Base-by-base conservation (phyloP, 2,888 invertebrate genomes). In the Drosophila affinis region DNA sequence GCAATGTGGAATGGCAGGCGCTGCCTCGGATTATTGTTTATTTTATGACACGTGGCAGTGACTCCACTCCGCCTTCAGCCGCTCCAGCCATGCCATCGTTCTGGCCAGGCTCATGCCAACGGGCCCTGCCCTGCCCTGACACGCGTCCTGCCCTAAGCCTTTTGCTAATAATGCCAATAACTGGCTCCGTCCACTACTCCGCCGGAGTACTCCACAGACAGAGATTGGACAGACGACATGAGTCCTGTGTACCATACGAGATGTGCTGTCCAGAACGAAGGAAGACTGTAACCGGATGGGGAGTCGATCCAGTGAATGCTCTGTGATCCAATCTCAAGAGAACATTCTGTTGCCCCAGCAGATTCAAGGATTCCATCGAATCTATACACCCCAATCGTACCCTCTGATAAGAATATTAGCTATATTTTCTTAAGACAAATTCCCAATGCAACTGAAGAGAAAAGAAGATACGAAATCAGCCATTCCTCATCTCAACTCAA, bases 151-250 rank as follows among this genome's bases (percentile, higher is more conserved):
- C 75, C 84, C 81, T 72, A 72, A 72, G 72, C 71, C 81, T 86
- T 78, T 82, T 78, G 64, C 88, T 88, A 83, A 83, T 83, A 83
- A 83, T 76, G 87, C 86, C 88, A 83, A 83, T 83, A 86, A 80
- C 72, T 39, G 39, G 51, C 39, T 56, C 48, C 27, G 48, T 49
- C 48, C 58, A 58, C 47, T 24, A 21, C 21, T 21, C 21, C 48
- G 17, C 52, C 32, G 51, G 51, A 52, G 45, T 48, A 29, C 65
- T 18, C 45, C 48, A 29, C 53, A 56, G 18, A 14, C 46, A 61
- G 46, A 58, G 34, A 63, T 74, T 62, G 54, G 73, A 54, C 46
- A 46, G 29, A 39, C n/a, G 24, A 18, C 62, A 44, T 7, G 57
- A 39, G 21, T 59, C 34, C 18, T 14, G 4, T 18, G 6, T 45